Percentiles rank a stretch among this genome's conserved stretches.
These are phyloP conservation scores for Nilaparvata lugens DNA, from an alignment of 1,140 invertebrate genomes.

Conservation along the genomic window DNA sequence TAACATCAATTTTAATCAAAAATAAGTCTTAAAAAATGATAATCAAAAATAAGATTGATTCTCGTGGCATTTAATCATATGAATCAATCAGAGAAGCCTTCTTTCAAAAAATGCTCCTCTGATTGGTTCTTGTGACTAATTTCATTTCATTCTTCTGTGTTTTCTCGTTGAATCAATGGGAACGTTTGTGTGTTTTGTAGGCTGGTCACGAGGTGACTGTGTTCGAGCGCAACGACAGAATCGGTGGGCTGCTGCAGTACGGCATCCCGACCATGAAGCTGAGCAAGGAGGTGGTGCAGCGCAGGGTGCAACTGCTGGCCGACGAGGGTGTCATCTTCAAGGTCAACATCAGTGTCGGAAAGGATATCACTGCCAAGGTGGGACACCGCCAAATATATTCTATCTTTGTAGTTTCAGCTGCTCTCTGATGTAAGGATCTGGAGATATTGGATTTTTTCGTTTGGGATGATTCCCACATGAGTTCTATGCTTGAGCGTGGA, in stretches of 20 bases:
- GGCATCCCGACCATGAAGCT: slow-evolving; percentile 98
- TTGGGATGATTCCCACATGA: too few species aligned
- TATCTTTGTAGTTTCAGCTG: too few species aligned
- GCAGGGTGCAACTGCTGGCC: slow-evolving; percentile 76
- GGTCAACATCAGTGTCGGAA: slow-evolving; percentile 83
- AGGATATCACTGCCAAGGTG: slow-evolving; percentile 73
- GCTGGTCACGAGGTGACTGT: slow-evolving; percentile 87
- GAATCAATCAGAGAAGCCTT: too few species aligned
- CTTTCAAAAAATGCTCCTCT: too few species aligned
- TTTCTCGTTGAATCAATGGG: neutral
- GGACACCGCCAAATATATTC: too few species aligned
- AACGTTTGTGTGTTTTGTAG: slow-evolving; percentile 30
- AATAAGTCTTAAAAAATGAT: too few species aligned
- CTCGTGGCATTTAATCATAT: too few species aligned
- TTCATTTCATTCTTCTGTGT: neutral
- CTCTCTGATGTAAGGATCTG: too few species aligned
- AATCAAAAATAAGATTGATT: too few species aligned
- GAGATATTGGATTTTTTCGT: too few species aligned
- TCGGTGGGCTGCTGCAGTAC: slow-evolving; percentile 92
- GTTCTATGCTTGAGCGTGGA: too few species aligned
- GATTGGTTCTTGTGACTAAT: neutral
- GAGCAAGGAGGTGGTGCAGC: slow-evolving; percentile 83
- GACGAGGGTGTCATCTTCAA: slow-evolving; percentile 90
- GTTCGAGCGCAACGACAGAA: slow-evolving; percentile 90
- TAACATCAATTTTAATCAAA: too few species aligned